phyloP scores from a whole-genome alignment of 2,888 invertebrate species.

The Aporophyla lueneburgensis region DNA sequence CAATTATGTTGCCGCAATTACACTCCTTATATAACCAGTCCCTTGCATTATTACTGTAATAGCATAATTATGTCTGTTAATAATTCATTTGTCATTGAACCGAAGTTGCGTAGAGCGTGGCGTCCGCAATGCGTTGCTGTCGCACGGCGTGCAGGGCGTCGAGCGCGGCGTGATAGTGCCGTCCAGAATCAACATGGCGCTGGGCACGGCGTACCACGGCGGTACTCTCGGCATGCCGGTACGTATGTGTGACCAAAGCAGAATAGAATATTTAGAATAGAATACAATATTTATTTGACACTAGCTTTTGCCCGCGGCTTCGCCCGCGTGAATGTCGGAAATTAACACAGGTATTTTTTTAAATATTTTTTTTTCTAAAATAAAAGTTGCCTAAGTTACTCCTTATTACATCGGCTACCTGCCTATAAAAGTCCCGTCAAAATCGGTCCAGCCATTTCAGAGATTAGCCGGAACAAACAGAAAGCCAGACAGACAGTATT shows the following conservation, averaged over 20 bases:
- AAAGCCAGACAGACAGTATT: too few species aligned
- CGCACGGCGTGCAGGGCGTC: slow-evolving; percentile 72
- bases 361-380: too few species aligned
- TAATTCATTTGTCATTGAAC: slow-evolving; percentile 22
- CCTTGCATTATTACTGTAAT: neutral
- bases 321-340: too few species aligned
- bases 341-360: too few species aligned
- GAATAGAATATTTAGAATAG: too few species aligned
- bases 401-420: too few species aligned
- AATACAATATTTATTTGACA: too few species aligned
- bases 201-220: slow-evolving; percentile 87
- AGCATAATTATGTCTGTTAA: neutral
- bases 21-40: neutral
- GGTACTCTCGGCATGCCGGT: slow-evolving; percentile 83
- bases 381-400: too few species aligned
- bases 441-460: too few species aligned
- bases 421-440: too few species aligned
- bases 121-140: slow-evolving; percentile 81
- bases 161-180: slow-evolving; percentile 85
- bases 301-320: too few species aligned
- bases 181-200: slow-evolving; percentile 85
- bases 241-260: slow-evolving; percentile 37
- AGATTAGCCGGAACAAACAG: too few species aligned
- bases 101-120: slow-evolving; percentile 85
- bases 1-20: neutral